Conservation (phyloP, 2,113 vertebrate genomes). For the Probosciger aterrimus region DNA sequence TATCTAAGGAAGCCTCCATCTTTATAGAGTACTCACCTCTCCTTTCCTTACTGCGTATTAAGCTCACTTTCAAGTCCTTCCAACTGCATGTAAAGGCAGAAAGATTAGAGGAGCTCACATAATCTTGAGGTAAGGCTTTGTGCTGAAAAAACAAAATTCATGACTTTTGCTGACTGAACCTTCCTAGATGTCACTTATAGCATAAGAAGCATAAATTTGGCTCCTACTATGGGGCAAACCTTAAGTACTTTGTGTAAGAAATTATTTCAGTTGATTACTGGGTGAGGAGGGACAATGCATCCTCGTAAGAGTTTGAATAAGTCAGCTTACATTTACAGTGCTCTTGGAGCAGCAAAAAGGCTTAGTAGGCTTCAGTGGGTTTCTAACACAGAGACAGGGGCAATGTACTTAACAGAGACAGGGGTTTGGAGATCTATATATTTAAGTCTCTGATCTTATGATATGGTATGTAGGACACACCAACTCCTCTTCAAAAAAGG, state of each 20-base stretch:
- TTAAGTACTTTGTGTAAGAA: not conserved
- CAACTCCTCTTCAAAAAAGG: not conserved
- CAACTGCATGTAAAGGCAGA: not conserved
- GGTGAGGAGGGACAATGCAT: rapidly evolving
- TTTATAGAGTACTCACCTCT: not conserved
- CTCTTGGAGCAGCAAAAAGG: not conserved
- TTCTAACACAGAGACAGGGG: not conserved
- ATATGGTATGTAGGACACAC: not conserved
- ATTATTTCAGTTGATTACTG: not conserved
- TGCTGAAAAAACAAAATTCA: not conserved
- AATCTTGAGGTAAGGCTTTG: not conserved
- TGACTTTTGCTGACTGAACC: not conserved
- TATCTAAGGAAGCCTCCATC: not conserved
- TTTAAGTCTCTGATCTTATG: rapidly evolving
- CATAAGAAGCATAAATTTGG: not conserved
- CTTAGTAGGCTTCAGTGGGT: not conserved
- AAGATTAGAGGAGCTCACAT: not conserved
- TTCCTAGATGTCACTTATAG: not conserved
- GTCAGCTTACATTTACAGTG: not conserved
- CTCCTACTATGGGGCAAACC: not conserved
- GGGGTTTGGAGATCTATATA: rapidly evolving
- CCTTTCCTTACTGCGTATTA: not conserved
- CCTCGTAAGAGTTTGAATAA: rapidly evolving
- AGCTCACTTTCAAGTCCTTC: not conserved
- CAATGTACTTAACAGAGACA: not conserved